Evolutionary conservation across 2,888 invertebrate species (phyloP).

Genomic region (Tortricodes alternella): DNA sequence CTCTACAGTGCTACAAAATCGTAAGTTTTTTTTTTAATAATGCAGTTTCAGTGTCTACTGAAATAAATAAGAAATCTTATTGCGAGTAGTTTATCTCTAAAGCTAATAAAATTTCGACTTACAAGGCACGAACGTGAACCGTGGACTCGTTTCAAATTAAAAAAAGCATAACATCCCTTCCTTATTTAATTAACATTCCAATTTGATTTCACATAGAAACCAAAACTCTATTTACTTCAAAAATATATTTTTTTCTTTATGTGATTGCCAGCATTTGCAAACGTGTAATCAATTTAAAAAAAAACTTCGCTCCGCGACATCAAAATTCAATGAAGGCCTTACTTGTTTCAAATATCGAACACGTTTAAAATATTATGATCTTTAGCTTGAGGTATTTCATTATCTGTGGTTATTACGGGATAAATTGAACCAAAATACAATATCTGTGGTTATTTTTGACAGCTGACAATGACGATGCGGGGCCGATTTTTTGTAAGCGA

Average conservation of each 20-base stretch:
- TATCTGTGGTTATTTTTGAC: not conserved
- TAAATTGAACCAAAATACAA: not conserved
- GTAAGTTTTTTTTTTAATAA: not conserved
- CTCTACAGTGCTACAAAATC: not conserved
- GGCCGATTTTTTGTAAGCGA: no score
- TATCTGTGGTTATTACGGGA: no score
- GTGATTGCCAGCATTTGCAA: not conserved
- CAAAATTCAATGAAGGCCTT: no score
- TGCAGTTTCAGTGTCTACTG: not conserved
- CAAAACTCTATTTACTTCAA: not conserved
- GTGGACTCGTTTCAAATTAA: not conserved
- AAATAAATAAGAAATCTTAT: not conserved
- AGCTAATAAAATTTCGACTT: conserved; percentile 4
- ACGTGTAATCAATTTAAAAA: not conserved
- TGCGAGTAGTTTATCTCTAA: conserved; percentile 18
- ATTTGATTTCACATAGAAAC: not conserved
- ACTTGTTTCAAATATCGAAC: no score
- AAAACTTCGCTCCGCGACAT: not conserved
- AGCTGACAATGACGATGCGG: not conserved
- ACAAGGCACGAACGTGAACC: conserved; percentile 24
- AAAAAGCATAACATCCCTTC: not conserved
- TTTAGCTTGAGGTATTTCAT: no score
- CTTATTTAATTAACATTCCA: not conserved
- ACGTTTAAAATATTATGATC: not conserved
- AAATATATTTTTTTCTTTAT: not conserved